These are phyloP conservation scores for Trematocara nigrifrons DNA, from an alignment of 2,113 vertebrate genomes.

Conservation along the genomic window DNA sequence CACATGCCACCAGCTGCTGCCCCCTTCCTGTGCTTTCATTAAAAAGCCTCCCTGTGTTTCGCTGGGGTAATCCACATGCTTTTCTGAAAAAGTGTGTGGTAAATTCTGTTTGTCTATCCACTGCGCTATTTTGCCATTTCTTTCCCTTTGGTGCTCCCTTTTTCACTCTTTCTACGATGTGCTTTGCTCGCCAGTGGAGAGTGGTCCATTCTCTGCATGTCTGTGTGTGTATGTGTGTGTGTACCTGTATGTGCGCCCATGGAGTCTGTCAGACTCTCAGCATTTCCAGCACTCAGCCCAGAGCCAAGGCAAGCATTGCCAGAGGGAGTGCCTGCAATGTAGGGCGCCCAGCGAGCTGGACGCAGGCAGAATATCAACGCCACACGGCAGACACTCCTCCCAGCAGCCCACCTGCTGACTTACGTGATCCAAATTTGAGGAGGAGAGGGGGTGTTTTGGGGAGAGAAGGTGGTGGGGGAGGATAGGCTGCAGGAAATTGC, in stretches of 20 bases:
- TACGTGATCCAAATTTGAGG: conserved; percentile 71
- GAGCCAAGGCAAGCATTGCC: conserved; percentile 73
- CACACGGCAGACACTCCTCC: conserved; percentile 67
- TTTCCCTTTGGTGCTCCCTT: conserved; percentile 7
- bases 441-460: conserved; percentile 21
- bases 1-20: conserved; percentile 82
- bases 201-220: conserved; percentile 28
- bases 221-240: conserved; percentile 15
- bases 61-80: conserved; percentile 70
- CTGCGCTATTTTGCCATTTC: conserved; percentile 23
- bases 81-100: conserved; percentile 57
- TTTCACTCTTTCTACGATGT: conserved; percentile 39
- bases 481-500: conserved; percentile 72
- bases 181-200: conserved; percentile 44
- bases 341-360: conserved; percentile 75
- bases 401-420: conserved; percentile 76
- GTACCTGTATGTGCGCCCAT: conserved; percentile 53
- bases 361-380: conserved; percentile 79
- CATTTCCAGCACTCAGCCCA: conserved; percentile 65
- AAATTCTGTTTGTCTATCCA: conserved; percentile 54
- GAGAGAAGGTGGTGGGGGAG: conserved; percentile 26
- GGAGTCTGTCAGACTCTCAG: conserved; percentile 67
- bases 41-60: conserved; percentile 69
- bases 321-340: conserved; percentile 79
- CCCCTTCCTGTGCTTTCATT: conserved; percentile 77